Base-by-base conservation (phyloP, 2,797 vertebrate species). In the Sphenopsis melanotis region DNA sequence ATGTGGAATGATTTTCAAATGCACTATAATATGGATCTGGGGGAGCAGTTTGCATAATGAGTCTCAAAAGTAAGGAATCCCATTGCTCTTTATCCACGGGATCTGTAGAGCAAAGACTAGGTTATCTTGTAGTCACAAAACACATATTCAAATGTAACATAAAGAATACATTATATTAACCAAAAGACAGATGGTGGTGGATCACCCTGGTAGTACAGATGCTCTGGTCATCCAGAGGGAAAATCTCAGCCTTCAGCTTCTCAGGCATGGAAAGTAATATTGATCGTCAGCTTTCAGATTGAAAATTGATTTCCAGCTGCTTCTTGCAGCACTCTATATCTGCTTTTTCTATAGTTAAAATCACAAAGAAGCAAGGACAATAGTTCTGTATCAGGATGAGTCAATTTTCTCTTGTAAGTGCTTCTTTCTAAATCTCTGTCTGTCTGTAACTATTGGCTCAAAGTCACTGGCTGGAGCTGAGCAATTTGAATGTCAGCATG, bases 401-500 rank as follows among this genome's bases (percentile, higher is more conserved):
- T 52, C 64, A 8, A 6, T 60, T 69, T 18, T n/a, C 27, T 49
- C 12, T 75, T 78, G 10, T 26, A 63, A 71, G 63, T 21, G 1
- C 26, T 78, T 74, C 17, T 32, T 87, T 89, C 12, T 74, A 39
- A 44, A 76, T n/a, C 19, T 72, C 65, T 10, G 4, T 55, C 23
- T 70, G 10, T 61, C 26, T 77, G 8, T 66, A n/a, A 12, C 16
- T 74, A 10, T 32, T 63, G 47, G 2, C 21, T 86, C 2, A 7
- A 77, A 90, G 26, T 22, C 9, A 14, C 8, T 47, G 22, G 7
- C 29, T 59, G n/a, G 78, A 24, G 23, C 14, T 36, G 36, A 57
- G 39, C 66, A 75, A 61, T 78, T 42, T 56, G 5, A 4, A 5
- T 18, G 14, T 37, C 22, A 46, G 11, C 11, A 5, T 0, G 0